Percentiles rank a stretch among this genome's conserved stretches.
phyloP scores from a whole-genome alignment of 2,797 vertebrate genomes.

The Hippopotamyrus pictus region DNA sequence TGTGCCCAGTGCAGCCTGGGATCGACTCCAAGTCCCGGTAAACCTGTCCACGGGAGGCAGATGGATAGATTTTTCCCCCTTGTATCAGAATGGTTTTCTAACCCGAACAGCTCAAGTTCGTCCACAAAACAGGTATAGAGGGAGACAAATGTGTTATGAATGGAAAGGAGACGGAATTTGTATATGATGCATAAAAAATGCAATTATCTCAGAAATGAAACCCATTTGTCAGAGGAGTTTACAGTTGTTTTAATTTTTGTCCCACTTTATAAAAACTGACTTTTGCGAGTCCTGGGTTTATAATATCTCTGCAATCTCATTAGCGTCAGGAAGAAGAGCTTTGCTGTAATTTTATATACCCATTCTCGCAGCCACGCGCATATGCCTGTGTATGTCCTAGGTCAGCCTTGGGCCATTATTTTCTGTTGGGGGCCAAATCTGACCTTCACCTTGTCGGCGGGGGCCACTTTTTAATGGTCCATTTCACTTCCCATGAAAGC shows the following conservation, averaged over 20 bases:
- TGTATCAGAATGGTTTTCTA: background rate
- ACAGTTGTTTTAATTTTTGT: background rate
- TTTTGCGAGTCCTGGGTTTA: background rate
- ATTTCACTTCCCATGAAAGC: background rate
- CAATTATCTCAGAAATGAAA: conserved; percentile 1
- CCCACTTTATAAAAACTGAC: background rate
- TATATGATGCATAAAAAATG: background rate
- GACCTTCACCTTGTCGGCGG: background rate
- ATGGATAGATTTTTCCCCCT: background rate
- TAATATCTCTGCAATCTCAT: background rate
- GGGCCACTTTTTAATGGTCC: background rate
- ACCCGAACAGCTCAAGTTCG: background rate
- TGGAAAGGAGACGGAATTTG: background rate
- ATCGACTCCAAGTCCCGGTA: background rate
- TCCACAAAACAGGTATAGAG: background rate
- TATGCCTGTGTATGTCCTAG: background rate
- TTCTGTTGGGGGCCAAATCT: background rate
- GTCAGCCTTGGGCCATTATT: background rate
- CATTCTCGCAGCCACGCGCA: background rate
- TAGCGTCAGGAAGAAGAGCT: background rate
- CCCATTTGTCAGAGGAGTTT: background rate
- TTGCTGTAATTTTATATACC: background rate
- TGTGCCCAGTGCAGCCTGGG: background rate
- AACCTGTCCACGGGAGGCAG: background rate
- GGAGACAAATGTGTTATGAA: background rate